Evolutionary conservation across 2,113 vertebrate species (phyloP).

Genomic region (Proteles cristata): DNA sequence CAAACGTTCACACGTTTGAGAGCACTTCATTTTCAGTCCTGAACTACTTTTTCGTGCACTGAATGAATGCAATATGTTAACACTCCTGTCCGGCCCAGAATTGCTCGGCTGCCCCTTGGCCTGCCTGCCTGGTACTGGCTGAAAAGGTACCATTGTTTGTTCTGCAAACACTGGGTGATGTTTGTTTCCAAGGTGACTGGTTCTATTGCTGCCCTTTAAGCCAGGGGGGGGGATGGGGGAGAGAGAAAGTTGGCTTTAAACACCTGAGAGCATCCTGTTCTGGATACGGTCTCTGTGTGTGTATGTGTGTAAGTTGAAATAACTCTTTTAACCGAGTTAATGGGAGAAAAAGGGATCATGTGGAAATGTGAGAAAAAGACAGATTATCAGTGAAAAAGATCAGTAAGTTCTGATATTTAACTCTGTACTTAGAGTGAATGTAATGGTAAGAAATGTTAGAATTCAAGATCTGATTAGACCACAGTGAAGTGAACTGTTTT

Average conservation of each 20-base stretch:
- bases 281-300: constrained; percentile 62
- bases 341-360: not conserved
- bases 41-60: constrained; percentile 84
- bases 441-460: constrained; percentile 8
- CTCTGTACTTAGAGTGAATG: not conserved
- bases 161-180: constrained; percentile 95
- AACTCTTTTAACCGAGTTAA: constrained; percentile 53
- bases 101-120: constrained; percentile 89
- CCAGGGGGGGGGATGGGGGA: constrained; percentile 53
- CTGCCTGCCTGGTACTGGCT: constrained; percentile 89
- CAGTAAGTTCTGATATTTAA: not conserved
- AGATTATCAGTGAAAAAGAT: constrained; percentile 28
- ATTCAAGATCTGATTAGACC: constrained; percentile 40
- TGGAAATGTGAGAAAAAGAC: not conserved
- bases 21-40: constrained; percentile 79
- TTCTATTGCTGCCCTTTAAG: constrained; percentile 86
- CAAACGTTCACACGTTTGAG: constrained; percentile 81
- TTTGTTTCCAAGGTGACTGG: constrained; percentile 92
- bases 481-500: not conserved
- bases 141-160: constrained; percentile 97
- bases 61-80: constrained; percentile 88
- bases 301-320: constrained; percentile 43
- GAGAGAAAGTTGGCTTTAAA: constrained; percentile 80
- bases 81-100: constrained; percentile 86
- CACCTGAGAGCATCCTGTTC: constrained; percentile 90